These are phyloP conservation scores for Drosophila parabipectinata DNA, from an alignment of 1,140 invertebrate genomes.

Conservation along the genomic window DNA sequence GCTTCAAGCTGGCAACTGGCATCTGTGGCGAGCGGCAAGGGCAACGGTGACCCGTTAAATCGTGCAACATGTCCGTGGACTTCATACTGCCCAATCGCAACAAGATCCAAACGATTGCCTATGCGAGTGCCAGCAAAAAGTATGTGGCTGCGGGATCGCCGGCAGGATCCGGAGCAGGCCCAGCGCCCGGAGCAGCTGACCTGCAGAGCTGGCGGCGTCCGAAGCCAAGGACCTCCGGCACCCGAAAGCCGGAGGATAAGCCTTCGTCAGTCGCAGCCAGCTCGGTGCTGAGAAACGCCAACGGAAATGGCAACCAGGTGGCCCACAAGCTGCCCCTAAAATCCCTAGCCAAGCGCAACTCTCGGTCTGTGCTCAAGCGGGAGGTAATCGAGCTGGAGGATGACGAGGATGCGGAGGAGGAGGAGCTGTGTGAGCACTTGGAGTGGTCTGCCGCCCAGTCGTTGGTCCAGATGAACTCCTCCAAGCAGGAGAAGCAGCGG, in stretches of 20 bases:
- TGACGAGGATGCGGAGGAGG: conserved; percentile 42
- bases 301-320: conserved; percentile 53
- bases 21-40: conserved; percentile 14
- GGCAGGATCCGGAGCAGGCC: conserved; percentile 8
- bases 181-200: conserved; percentile 31
- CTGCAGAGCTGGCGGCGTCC: conserved; percentile 46
- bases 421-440: conserved; percentile 63
- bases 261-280: not conserved
- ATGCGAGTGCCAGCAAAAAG: conserved; percentile 76
- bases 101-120: conserved; percentile 78
- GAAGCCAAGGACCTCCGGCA: conserved; percentile 47
- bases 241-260: conserved; percentile 57
- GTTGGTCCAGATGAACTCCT: conserved; percentile 80
- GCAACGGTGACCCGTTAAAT: conserved; percentile 39
- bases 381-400: conserved; percentile 70
- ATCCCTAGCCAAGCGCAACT: conserved; percentile 50
- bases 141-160: conserved; percentile 45
- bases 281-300: conserved; percentile 70
- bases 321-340: conserved; percentile 50
- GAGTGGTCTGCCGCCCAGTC: conserved; percentile 83
- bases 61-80: conserved; percentile 74
- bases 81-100: conserved; percentile 79
- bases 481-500: conserved; percentile 76
- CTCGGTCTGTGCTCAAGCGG: conserved; percentile 57
- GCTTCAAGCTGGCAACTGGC: conserved; percentile 63